Percentiles rank a stretch among this genome's conserved stretches.
Conservation (phyloP, 2,113 vertebrate genomes). For the Trichechus manatus region DNA sequence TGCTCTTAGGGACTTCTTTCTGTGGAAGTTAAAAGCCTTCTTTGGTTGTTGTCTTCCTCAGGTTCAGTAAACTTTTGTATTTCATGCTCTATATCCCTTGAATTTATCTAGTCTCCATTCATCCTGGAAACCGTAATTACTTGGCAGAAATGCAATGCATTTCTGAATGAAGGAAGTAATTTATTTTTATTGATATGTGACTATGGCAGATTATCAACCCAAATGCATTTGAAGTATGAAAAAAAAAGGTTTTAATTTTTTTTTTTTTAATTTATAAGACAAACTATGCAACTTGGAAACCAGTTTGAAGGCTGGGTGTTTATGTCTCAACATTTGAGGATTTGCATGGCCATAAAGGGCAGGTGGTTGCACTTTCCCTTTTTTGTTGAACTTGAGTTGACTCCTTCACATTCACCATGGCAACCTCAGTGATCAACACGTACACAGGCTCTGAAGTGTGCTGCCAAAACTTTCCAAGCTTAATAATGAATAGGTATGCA, state of each 20-base stretch:
- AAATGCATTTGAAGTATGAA: conserved; percentile 29
- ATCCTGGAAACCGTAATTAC: conserved; percentile 67
- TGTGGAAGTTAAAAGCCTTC: background rate
- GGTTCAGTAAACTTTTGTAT: conserved; percentile 52
- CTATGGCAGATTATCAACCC: conserved; percentile 54
- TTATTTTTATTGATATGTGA: conserved; percentile 61
- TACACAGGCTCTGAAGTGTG: conserved; percentile 16
- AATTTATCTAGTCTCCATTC: conserved; percentile 54
- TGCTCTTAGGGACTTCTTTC: background rate
- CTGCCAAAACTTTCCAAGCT: conserved; percentile 42
- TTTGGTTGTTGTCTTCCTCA: background rate
- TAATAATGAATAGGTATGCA: conserved; percentile 13
- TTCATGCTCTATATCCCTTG: conserved; percentile 29
- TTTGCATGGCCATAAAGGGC: background rate
- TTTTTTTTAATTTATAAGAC: conserved; percentile 4
- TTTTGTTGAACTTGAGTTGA: conserved; percentile 73
- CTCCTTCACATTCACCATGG: conserved; percentile 56
- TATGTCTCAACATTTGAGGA: conserved; percentile 37
- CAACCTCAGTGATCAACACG: conserved; percentile 64
- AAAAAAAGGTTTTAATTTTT: background rate
- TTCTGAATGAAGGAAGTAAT: conserved; percentile 64
- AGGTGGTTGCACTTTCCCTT: conserved; percentile 29
- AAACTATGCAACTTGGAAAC: background rate
- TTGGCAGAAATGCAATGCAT: conserved; percentile 56
- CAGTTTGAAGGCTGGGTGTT: conserved; percentile 10